Evolutionary conservation across 2,888 invertebrate genomes (phyloP).

Genomic region (Andricus quercusramuli): DNA sequence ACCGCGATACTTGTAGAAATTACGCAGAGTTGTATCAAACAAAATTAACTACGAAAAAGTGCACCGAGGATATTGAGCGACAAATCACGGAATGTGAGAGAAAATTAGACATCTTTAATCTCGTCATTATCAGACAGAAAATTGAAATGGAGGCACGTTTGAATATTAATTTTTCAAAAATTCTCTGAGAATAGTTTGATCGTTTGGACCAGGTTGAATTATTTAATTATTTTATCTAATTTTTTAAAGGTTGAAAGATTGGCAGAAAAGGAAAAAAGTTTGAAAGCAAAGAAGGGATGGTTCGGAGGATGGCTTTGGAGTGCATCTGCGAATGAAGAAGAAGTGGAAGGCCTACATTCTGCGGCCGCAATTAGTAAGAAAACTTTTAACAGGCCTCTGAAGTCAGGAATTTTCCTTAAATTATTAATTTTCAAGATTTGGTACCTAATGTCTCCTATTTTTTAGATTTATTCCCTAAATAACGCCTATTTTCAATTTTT

Average conservation of each 20-base stretch:
- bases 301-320: conserved; percentile 81
- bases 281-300: conserved; percentile 80
- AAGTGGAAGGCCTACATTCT: conserved; percentile 73
- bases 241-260: conserved; percentile 69
- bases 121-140: conserved; percentile 92
- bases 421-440: too few species aligned
- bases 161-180: not conserved
- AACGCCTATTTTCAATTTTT: too few species aligned
- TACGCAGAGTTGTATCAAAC: conserved; percentile 86
- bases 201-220: not conserved
- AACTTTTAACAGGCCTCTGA: not conserved
- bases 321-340: conserved; percentile 68
- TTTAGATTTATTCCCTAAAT: too few species aligned
- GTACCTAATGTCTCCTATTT: too few species aligned
- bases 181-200: not conserved
- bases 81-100: conserved; percentile 87
- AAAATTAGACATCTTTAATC: conserved; percentile 92
- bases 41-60: conserved; percentile 82
- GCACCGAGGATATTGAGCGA: conserved; percentile 78
- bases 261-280: conserved; percentile 77
- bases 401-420: too few species aligned
- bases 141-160: conserved; percentile 90
- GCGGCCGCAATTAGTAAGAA: conserved; percentile 75
- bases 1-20: conserved; percentile 86
- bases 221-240: conserved; percentile 13